Evolutionary conservation across 2,888 invertebrate species (phyloP), one percentile per base, ranked within the genome.

Genomic region (Itoplectis maculator): DNA sequence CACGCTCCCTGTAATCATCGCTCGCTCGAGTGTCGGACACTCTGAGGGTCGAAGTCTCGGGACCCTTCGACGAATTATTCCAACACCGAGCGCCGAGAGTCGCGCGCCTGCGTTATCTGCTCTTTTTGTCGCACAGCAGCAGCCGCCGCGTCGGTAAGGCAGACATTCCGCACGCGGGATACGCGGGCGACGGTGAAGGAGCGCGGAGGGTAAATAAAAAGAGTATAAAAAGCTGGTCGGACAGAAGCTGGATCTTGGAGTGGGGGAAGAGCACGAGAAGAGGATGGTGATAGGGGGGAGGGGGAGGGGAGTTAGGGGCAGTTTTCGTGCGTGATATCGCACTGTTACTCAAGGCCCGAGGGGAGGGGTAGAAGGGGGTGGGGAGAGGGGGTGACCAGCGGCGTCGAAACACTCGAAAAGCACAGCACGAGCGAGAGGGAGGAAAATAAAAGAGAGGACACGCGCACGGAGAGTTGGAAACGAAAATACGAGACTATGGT

Each of bases 251-350:
- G 49, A 51, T 37, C 11, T 42, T 9, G 11, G 9, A 56, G 69
- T 40, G 65, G 37, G 69, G 18, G 37, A 40, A 70, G 20, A 13
- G 45, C 29, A n/a, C n/a, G n/a, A n/a, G n/a, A n/a, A n/a, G n/a
- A n/a, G n/a, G n/a, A n/a, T n/a, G n/a, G n/a, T n/a, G n/a, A n/a
- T n/a, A n/a, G n/a, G n/a, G n/a, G n/a, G n/a, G n/a, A n/a, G n/a
- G n/a, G 61, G 15, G 63, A 47, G 61, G 51, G 70, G 29, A 76
- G 37, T 51, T 59, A 42, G 68, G 79, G 69, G 78, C 5, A 29
- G 29, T 68, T 51, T 82, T 78, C 74, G 79, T 70, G 74, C 69
- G 79, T 79, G 75, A 75, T 79, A 65, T 79, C 79, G 78, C 70
- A 75, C 70, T 65, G 51, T 45, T 54, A 23, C 63, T 49, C 37